These are phyloP conservation scores for Sebastolobus altivelis DNA, from an alignment of 2,797 vertebrate species.

Conservation along the genomic window DNA sequence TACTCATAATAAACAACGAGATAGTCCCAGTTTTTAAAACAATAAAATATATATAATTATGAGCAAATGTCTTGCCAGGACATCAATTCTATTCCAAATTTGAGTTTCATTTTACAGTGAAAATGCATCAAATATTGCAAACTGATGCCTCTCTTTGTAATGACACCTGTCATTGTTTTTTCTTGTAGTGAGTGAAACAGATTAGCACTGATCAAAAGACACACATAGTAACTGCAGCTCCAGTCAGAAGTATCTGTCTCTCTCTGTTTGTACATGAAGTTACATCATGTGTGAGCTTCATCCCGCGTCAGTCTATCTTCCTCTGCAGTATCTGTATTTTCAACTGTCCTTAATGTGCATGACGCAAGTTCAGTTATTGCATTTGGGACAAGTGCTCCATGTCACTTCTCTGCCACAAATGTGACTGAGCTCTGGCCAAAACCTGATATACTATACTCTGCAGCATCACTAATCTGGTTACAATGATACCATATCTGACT, in stretches of 20 bases:
- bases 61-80: slow-evolving; percentile 9
- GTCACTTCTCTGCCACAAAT: slow-evolving; percentile 78
- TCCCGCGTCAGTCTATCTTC: slow-evolving; percentile 33
- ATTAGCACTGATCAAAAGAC: slow-evolving; percentile 19
- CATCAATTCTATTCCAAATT: neutral
- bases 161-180: neutral
- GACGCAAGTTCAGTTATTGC: slow-evolving; percentile 75
- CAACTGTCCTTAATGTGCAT: slow-evolving; percentile 70
- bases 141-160: slow-evolving; percentile 10
- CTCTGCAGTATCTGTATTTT: slow-evolving; percentile 60
- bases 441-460: slow-evolving; percentile 78
- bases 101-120: neutral
- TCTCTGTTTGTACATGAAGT: slow-evolving; percentile 21
- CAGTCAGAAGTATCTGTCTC: slow-evolving; percentile 1
- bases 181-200: slow-evolving; percentile 1
- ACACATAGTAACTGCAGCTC: slow-evolving; percentile 3
- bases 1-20: neutral
- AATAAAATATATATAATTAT: neutral
- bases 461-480: slow-evolving; percentile 80
- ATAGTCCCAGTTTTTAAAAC: neutral
- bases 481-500: slow-evolving; percentile 73
- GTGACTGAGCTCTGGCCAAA: slow-evolving; percentile 74
- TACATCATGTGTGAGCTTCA: slow-evolving; percentile 35
- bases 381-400: slow-evolving; percentile 76
- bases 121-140: neutral